Base-by-base conservation (phyloP, 53 echinoderm and acorn worm species). In the Holothuria leucospilota region DNA sequence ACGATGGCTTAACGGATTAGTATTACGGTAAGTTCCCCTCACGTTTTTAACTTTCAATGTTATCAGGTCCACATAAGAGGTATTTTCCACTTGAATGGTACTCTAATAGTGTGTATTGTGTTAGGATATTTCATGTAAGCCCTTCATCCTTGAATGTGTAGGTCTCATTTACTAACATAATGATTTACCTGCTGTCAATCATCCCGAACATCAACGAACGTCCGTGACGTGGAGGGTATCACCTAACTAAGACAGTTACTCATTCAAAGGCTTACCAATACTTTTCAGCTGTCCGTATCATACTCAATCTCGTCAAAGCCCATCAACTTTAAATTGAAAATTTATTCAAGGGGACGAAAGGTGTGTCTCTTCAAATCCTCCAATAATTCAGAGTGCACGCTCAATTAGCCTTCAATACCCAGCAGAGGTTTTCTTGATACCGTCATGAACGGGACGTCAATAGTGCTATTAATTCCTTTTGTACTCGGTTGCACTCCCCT, bases 271-370 rank as follows among this genome's bases (percentile, higher is more conserved):
- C 56, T 56, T 56, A 56, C 56, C 56, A 56, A 56, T 56, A 56
- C 56, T 56, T 49, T 9, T 56, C 56, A 56, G 56, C 56, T 56
- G 56, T 18, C 56, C 56, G 13, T 78, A 78, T 59, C 78, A 78
- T 28, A 78, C 16, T 56, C 78, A 26, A 78, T 78, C 53, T 24
- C 78, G 46, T 78, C 13, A 51, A 49, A 78, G 46, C 53, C 59
- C 78, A 52, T 78, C 78, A 78, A 78, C 29, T 42, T 72, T 72
- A 72, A 72, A 72, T 59, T 59, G 78, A 29, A 56, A 56, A 78
- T 78, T 78, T 78, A 72, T 39, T 72, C 72, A 72, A 72, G 46
- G 46, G 23, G 46, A 38, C 72, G 21, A 72, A 39, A 72, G 72
- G 72, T 72, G 72, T 72, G 72, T 72, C 72, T 72, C 72, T 30